phyloP scores from a whole-genome alignment of 2,888 invertebrate genomes.

The Podotricha telesiphe region DNA sequence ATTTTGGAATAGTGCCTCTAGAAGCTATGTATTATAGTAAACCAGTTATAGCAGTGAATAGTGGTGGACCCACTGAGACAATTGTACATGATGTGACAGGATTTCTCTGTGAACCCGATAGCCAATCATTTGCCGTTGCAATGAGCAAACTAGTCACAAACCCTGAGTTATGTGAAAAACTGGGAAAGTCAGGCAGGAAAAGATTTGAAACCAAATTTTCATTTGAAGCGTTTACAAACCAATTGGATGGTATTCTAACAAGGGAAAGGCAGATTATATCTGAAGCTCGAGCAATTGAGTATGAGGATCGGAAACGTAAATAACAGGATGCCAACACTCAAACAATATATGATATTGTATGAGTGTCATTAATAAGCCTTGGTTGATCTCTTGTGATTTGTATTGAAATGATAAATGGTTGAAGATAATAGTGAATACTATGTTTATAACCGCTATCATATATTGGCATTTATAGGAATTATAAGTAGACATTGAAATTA shows the following conservation, averaged over 20 bases:
- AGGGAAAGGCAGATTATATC: constrained; percentile 74
- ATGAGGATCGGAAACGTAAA: constrained; percentile 71
- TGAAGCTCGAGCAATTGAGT: constrained; percentile 69
- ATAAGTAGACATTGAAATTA: constrained; percentile 1
- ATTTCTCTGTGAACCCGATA: constrained; percentile 88
- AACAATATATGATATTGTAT: constrained; percentile 79
- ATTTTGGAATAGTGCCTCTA: constrained; percentile 99
- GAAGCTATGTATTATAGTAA: constrained; percentile 98
- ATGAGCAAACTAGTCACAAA: constrained; percentile 88
- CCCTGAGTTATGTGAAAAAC: constrained; percentile 82
- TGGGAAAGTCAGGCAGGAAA: constrained; percentile 90
- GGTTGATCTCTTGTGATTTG: constrained; percentile 35
- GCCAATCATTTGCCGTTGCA: constrained; percentile 89
- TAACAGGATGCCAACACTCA: constrained; percentile 72
- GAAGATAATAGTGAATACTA: constrained; percentile 5
- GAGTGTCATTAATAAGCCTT: constrained; percentile 57
- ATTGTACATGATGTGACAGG: constrained; percentile 91
- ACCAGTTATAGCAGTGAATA: constrained; percentile 97
- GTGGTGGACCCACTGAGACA: constrained; percentile 98
- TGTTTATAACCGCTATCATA: constrained; percentile 20
- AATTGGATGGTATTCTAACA: constrained; percentile 84
- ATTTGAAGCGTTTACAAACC: constrained; percentile 89
- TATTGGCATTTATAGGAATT: constrained; percentile 8
- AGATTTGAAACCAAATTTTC: constrained; percentile 92
- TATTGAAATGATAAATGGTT: neutral